Base-by-base conservation (phyloP, 2,113 vertebrate genomes). In the Ariopsis seemanni region DNA sequence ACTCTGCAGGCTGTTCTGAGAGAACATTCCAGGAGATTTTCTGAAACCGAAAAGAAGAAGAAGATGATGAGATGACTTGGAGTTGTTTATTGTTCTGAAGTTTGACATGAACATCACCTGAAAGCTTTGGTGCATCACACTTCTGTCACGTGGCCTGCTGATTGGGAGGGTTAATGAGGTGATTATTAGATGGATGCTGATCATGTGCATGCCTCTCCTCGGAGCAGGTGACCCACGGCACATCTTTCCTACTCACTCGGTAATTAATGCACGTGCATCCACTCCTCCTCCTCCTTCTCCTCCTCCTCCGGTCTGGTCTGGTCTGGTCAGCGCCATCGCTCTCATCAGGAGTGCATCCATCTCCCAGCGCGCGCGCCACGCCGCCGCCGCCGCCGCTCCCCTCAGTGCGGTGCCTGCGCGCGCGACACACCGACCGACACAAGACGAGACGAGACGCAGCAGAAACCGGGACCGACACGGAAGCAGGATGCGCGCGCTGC, bases 401-500 rank as follows among this genome's bases (percentile, higher is more conserved):
- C 42, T 69, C 48, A 62, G 63, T 53, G 62, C 62, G 58, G 58
- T 63, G 8, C 42, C 6, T 27, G 82, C n/a, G 82, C 82, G 63
- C 48, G 62, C 30, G 34, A 42, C 34, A 82, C 77, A 58, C 53
- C 53, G 30, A 34, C n/a, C 20, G 7, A 75, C 17, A 55, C 50
- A 1, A 27, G 74, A 77, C 74, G 2, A 30, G 55, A 18, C n/a
- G 11, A 4, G 6, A 17, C 55, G 50, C 42, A 42, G 52, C 65
- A 84, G 82, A 69, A 11, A 15, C 52, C 27, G 57, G 42, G 57
- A 42, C 57, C 57, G 27, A 34, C 15, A 30, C 79, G 20, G 67
- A 57, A 25, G 69, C 94, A 98, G 94, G 91, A 99, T 99, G 98
- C 96, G 94, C 95, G 92, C 96, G 92, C 94, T 95, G 89, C 93